Base-by-base conservation (phyloP, 2,797 vertebrate genomes). In the Triplophysa yarkandensis region DNA sequence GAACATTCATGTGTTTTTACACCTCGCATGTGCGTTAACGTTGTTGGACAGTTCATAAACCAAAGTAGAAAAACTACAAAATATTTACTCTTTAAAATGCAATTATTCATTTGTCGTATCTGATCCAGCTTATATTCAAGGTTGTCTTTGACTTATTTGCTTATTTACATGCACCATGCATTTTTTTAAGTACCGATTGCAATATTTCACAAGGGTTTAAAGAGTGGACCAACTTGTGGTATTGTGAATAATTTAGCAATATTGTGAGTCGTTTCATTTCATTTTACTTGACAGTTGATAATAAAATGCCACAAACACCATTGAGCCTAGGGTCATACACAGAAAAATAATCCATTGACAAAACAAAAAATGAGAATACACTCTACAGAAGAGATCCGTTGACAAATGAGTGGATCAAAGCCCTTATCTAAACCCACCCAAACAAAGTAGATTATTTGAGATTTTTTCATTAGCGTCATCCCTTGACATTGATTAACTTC, bases 401-500 rank as follows among this genome's bases (percentile, higher is more conserved):
- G 27, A 71, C 21, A 62, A 71, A 48, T 57, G 14, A 57, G 27
- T 14, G 6, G 14, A n/a, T 27, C 54, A 62, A 30, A 39, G n/a
- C 9, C 30, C n/a, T 9, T 27, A 62, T 34, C 23, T 28, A 17
- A 52, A 50, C 58, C 30, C 39, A 43, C 10, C 58, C 57, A 11
- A 21, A n/a, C n/a, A 69, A 69, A 58, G 16, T 0, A 13, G n/a
- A 57, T 36, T 25, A 44, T 74, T 10, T 25, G 39, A 60, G 52
- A 46, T 39, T 46, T 67, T 58, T 46, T 32, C 19, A 36, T 61
- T 30, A 36, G 5, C 44, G n/a, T 63, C 19, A 50, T 71, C 43
- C 52, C 60, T 17, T 54, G 48, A 41, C 61, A 28, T 48, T 66
- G 30, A 46, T 39, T 19, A 44, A 27, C 55, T 48, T 74, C 28